Evolutionary conservation across 2,113 vertebrate species (phyloP), one percentile per base, ranked within the genome.

Genomic region (Callospermophilus lateralis): DNA sequence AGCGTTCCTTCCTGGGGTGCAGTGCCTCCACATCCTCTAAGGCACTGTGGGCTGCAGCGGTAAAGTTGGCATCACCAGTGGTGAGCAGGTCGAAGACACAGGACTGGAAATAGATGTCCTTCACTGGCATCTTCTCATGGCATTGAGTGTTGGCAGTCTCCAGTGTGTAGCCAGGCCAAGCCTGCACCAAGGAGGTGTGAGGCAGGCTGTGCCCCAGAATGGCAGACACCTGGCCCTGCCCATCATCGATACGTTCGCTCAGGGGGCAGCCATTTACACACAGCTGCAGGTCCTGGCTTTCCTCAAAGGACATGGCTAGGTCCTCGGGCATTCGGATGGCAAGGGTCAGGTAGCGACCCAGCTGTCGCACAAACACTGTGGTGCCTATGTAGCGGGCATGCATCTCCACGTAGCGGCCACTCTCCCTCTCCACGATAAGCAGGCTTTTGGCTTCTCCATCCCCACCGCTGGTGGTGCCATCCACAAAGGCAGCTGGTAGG

Each of bases 11-110:
- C 85, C 99, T 98, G 0, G 99, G 99, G 96, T 99, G 99, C 92
- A 99, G 98, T 0, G 98, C 99, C 97, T 99, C 99, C 98, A 99
- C 99, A 77, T 99, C 99, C 97, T 99, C 99, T 98, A 99, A 98
- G 90, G 99, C 99, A 45, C 99, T 99, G 98, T 99, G 99, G 58
- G 99, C 99, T 0, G 99, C 99, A 15, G 99, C 98, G 0, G 99
- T 99, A 98, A 99, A 99, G 98, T 99, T 99, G 91, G 98, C 98
- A 2, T 99, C 99, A 0, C 99, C 99, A 0, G 99, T 99, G 98
- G 99, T 99, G 93, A 99, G 99, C 15, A 99, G 99, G 97, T 99
- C 99, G 80, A 99, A 99, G 37, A 99, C 98, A 26, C 99, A 99
- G 0, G 99, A 99, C 97, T 99, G 98, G 98, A 99, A 99, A 90